A percentile compares a stretch with the other conserved stretches of the same genome.
These are phyloP conservation scores for Tenebrio molitor DNA, from an alignment of 1,140 invertebrate species.

Conservation along the genomic window DNA sequence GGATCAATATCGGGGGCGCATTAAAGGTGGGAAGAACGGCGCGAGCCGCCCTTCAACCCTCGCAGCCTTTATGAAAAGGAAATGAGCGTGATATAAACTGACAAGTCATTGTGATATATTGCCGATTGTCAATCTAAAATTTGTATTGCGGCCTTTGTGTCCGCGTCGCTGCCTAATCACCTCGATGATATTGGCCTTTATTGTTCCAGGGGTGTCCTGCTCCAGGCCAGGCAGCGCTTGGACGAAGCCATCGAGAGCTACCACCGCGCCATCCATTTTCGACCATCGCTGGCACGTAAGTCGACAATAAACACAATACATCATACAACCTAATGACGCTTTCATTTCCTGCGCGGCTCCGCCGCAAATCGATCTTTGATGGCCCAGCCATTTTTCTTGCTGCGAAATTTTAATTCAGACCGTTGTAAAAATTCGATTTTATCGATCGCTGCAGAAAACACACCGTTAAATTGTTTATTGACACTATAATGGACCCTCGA, in stretches of 20 bases:
- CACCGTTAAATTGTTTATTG: no score
- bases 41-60: constrained; percentile 31
- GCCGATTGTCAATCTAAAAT: constrained; percentile 49
- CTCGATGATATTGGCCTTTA: constrained; percentile 51
- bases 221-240: constrained; percentile 90
- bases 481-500: no score
- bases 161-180: constrained; percentile 13
- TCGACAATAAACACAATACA: constrained; percentile 61
- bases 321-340: constrained; percentile 34
- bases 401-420: constrained; percentile 4
- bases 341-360: constrained; percentile 13
- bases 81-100: constrained; percentile 49
- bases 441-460: neutral
- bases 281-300: constrained; percentile 95
- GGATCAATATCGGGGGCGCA: constrained; percentile 42
- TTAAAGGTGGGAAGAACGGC: constrained; percentile 40
- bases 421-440: neutral
- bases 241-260: constrained; percentile 94
- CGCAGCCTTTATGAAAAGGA: constrained; percentile 43
- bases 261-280: constrained; percentile 91
- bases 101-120: constrained; percentile 52
- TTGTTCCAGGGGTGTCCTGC: constrained; percentile 90
- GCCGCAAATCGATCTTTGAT: constrained; percentile 43
- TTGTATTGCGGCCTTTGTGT: neutral
- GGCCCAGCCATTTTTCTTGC: constrained; percentile 11